Evolutionary conservation across 2,888 invertebrate genomes (phyloP).

Genomic region (Physocephala rufipes): DNA sequence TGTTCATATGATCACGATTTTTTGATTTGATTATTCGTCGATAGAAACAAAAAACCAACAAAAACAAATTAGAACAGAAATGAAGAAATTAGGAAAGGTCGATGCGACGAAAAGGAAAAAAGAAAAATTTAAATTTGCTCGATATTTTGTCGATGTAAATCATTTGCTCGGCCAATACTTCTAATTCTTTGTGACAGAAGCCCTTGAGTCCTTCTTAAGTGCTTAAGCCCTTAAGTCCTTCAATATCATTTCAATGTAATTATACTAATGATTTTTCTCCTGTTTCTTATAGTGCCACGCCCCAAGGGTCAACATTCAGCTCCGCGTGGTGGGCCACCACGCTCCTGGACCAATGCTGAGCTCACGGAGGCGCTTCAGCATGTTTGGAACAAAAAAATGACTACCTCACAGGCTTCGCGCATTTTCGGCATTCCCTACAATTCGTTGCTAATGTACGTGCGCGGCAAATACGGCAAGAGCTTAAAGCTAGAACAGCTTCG

Average conservation of each 20-base stretch:
- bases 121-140: constrained; percentile 37
- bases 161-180: not conserved
- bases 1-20: constrained; percentile 36
- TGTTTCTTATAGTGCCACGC: constrained; percentile 79
- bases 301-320: constrained; percentile 93
- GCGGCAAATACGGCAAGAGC: constrained; percentile 93
- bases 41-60: constrained; percentile 26
- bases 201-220: too few relatives aligned
- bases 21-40: constrained; percentile 34
- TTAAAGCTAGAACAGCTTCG: constrained; percentile 86
- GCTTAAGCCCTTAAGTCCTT: too few relatives aligned
- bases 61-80: constrained; percentile 16
- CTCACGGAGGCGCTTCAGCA: constrained; percentile 89
- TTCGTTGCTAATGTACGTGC: constrained; percentile 89
- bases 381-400: constrained; percentile 97
- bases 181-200: too few relatives aligned
- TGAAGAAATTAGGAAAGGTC: constrained; percentile 24
- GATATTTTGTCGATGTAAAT: constrained; percentile 2
- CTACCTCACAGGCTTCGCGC: constrained; percentile 88
- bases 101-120: too few relatives aligned
- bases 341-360: constrained; percentile 93
- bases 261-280: too few relatives aligned
- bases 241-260: not conserved
- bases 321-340: constrained; percentile 87
- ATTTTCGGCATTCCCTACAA: constrained; percentile 95